Evolutionary conservation across 2,113 vertebrate genomes (phyloP).

Genomic region (Myodes glareolus): DNA sequence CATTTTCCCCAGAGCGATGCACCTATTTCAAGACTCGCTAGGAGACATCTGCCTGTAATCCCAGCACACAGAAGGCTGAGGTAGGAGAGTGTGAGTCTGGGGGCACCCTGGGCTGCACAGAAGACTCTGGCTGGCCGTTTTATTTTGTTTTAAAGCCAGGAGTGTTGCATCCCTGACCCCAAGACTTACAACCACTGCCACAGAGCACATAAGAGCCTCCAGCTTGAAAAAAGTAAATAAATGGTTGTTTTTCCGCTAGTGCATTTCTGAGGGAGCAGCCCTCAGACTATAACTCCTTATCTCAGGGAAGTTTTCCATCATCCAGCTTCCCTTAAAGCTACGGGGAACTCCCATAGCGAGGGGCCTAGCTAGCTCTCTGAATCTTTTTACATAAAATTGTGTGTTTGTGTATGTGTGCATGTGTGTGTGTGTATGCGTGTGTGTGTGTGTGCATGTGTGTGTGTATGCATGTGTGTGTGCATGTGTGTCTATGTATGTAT

Average conservation of each 20-base stretch:
- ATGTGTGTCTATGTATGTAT: background rate
- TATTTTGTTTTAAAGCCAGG: background rate
- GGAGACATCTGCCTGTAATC: background rate
- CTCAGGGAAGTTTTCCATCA: too few relatives aligned
- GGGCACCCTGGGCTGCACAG: background rate
- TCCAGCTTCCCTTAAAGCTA: background rate
- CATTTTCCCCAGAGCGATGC: too few relatives aligned
- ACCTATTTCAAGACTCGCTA: background rate
- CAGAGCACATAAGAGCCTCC: background rate
- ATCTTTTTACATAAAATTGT: background rate
- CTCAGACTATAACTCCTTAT: background rate
- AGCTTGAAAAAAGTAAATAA: background rate
- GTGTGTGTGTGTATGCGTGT: background rate
- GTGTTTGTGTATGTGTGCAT: background rate
- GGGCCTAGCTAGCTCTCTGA: background rate
- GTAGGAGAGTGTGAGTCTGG: too few relatives aligned
- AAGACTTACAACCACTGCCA: background rate
- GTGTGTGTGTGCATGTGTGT: background rate
- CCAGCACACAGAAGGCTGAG: background rate
- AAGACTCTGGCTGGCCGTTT: too few relatives aligned
- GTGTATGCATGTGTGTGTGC: background rate
- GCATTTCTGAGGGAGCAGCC: background rate
- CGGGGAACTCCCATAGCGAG: background rate
- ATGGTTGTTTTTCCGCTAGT: background rate
- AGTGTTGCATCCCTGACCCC: background rate